phyloP scores from a whole-genome alignment of 2,888 invertebrate species.

The Quadriops clusia region DNA sequence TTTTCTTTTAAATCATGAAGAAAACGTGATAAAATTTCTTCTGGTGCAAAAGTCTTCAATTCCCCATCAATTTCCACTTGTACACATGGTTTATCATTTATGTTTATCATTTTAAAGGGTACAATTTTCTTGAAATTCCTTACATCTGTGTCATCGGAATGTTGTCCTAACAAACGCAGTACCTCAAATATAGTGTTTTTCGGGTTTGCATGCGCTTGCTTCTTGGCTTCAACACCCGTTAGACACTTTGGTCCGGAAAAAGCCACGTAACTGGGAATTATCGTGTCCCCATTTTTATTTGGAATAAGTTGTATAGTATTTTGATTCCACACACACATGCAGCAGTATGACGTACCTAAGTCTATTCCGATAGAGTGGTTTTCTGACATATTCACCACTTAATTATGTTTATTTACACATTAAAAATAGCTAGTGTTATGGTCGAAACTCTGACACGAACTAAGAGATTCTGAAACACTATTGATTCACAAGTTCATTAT shows the following conservation, averaged over 20 bases:
- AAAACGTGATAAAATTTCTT: slow-evolving; percentile 57
- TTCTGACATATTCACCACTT: too few relatives aligned
- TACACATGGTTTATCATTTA: slow-evolving; percentile 52
- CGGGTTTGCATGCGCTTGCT: slow-evolving; percentile 57
- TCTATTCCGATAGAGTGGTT: slow-evolving; percentile 72
- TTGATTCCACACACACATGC: slow-evolving; percentile 75
- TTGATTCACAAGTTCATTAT: too few relatives aligned
- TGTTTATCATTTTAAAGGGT: slow-evolving; percentile 62
- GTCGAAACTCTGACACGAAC: too few relatives aligned
- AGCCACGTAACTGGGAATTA: slow-evolving; percentile 61
- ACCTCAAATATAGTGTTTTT: slow-evolving; percentile 57
- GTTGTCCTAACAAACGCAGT: slow-evolving; percentile 68
- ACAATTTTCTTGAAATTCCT: slow-evolving; percentile 71
- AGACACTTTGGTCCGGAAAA: slow-evolving; percentile 54
- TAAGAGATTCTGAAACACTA: too few relatives aligned
- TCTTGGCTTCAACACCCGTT: slow-evolving; percentile 55
- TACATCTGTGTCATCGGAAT: slow-evolving; percentile 59
- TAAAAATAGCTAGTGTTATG: too few relatives aligned
- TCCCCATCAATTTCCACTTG: slow-evolving; percentile 54
- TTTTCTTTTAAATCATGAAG: slow-evolving; percentile 50
- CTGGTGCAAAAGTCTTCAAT: slow-evolving; percentile 49
- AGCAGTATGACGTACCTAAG: slow-evolving; percentile 80
- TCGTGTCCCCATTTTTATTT: slow-evolving; percentile 56
- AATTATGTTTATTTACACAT: too few relatives aligned
- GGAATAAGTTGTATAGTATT: slow-evolving; percentile 66